Base-by-base conservation (phyloP, 2,797 vertebrate species). In the Siniperca obscura region DNA sequence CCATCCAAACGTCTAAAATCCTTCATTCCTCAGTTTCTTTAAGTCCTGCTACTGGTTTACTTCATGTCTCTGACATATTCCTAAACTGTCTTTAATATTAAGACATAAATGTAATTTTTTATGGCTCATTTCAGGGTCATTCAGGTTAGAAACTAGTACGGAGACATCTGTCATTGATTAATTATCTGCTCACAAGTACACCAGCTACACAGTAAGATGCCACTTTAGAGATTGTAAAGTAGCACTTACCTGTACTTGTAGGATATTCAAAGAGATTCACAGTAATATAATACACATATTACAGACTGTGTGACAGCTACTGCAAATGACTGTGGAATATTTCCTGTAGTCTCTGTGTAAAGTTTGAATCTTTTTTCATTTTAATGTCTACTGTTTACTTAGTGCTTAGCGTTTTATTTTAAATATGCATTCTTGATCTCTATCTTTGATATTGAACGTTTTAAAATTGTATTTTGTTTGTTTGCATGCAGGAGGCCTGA, bases 1-100 rank as follows among this genome's bases (percentile, higher is more conserved):
- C 62, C 14, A 55, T 55, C 85, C 95, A 96, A 83, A 89, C 59
- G 74, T 83, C 30, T 57, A 30, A 87, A 88, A 81, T 38, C 56
- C 57, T 52, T 55, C 27, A 66, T 22, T 78, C 34, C 61, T 59
- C 19, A 1, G 5, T 66, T 80, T 48, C 72, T 60, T 30, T 21
- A 76, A 70, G 65, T 21, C 13, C 40, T 57, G 38, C 30, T 53
- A 19, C 66, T 7, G 40, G 76, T 85, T 74, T 44, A 72, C 62
- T 75, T 72, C 21, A 65, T 56, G 16, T 57, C 34, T 74, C 38
- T 78, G 34, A 72, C 55, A 57, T 42, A 56, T 86, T 65, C 69
- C 52, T 40, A 46, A 76, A 68, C 7, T 4, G n/a, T 22, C 11
- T 19, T 40, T 13, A 34, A 60, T 13, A 17, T 21, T 10, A 5